Conservation (phyloP, 2,797 vertebrate genomes). For the Cephalopachus bancanus region DNA sequence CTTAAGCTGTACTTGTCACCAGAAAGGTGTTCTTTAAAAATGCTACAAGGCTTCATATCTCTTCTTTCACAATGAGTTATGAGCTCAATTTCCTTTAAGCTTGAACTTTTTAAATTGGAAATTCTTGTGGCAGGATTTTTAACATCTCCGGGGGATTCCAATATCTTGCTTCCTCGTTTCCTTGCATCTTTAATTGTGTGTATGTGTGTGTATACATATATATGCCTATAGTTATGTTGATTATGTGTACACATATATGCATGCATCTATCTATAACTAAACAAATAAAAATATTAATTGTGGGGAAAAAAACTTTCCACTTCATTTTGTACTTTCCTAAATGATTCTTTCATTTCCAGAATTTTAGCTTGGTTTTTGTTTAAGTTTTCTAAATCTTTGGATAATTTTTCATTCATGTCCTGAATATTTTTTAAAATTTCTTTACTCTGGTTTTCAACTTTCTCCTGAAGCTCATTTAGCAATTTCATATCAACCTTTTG, state of each 20-base stretch:
- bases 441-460: too few species aligned
- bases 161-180: background rate
- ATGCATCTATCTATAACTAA: background rate
- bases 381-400: too few species aligned
- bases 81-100: slow-evolving; percentile 39
- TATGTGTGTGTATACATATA: background rate
- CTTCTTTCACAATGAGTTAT: slow-evolving; percentile 52
- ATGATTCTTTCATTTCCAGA: too few species aligned
- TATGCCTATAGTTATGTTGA: background rate
- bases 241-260: too few species aligned
- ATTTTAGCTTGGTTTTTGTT: too few species aligned
- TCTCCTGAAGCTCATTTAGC: too few species aligned
- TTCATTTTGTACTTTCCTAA: too few species aligned
- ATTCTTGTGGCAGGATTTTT: slow-evolving; percentile 39
- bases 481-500: too few species aligned
- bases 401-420: too few species aligned
- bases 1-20: slow-evolving; percentile 40
- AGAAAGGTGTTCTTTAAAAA: slow-evolving; percentile 44
- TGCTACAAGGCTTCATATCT: background rate
- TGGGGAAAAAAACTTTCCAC: too few species aligned
- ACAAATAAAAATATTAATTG: background rate
- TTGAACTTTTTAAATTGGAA: slow-evolving; percentile 61
- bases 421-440: too few species aligned
- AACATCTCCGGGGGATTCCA: background rate
- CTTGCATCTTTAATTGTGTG: background rate